Evolutionary conservation across 1,140 invertebrate species (phyloP).

Genomic region (Bombus impatiens): DNA sequence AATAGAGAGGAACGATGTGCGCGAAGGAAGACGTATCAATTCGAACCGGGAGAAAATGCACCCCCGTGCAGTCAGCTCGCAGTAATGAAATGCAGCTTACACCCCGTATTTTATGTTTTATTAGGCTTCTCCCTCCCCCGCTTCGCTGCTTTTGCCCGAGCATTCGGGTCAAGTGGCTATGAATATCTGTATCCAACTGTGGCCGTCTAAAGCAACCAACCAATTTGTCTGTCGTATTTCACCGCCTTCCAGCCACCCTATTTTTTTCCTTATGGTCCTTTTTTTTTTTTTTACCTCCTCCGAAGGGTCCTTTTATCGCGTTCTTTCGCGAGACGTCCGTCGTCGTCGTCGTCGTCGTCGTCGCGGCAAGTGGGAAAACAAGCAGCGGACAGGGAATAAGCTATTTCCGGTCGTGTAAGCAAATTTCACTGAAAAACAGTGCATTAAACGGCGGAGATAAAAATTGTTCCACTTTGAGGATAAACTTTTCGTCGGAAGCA

Average conservation of each 20-base stretch:
- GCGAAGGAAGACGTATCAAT: constrained; percentile 39
- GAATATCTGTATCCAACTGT: constrained; percentile 66
- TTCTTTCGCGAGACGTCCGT: constrained; percentile 2
- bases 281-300: background rate
- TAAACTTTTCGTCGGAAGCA: too few species aligned
- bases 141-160: constrained; percentile 30
- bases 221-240: constrained; percentile 65
- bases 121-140: constrained; percentile 45
- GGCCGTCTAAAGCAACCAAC: constrained; percentile 61
- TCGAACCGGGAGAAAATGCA: background rate
- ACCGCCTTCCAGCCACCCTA: constrained; percentile 18
- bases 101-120: constrained; percentile 64
- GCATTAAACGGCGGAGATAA: too few species aligned
- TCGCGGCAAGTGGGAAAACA: background rate
- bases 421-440: too few species aligned
- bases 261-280: background rate
- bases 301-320: constrained; percentile 25
- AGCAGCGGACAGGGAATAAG: background rate
- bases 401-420: background rate
- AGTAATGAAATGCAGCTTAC: constrained; percentile 62
- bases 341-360: background rate
- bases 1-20: background rate
- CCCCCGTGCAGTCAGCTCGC: background rate
- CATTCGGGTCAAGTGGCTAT: constrained; percentile 72
- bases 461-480: too few species aligned